These are phyloP conservation scores for Archilochus colubris DNA, from an alignment of 2,113 vertebrate species.

Conservation along the genomic window DNA sequence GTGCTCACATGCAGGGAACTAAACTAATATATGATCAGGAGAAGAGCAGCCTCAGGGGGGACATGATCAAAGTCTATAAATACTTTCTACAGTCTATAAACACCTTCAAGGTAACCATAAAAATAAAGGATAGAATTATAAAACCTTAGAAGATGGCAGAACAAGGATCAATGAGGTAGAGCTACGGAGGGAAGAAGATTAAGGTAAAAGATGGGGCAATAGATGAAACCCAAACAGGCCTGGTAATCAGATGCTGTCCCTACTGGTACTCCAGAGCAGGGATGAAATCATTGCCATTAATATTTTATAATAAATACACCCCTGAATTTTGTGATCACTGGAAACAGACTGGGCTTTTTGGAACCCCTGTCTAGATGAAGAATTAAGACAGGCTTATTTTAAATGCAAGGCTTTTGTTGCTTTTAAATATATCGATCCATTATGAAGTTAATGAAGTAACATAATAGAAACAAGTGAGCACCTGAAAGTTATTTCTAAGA, in stretches of 20 bases:
- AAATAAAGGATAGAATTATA: conserved; percentile 59
- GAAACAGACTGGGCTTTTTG: conserved; percentile 20
- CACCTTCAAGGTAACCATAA: conserved; percentile 58
- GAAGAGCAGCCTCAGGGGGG: conserved; percentile 4
- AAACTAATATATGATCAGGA: conserved; percentile 5
- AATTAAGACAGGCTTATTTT: background rate
- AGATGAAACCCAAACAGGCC: background rate
- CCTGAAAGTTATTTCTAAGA: background rate
- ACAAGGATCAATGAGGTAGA: conserved; percentile 30
- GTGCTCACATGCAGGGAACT: background rate
- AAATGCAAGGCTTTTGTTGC: background rate
- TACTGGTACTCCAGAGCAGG: background rate
- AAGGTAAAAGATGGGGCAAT: background rate
- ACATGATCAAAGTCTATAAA: conserved; percentile 55
- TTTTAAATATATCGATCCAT: background rate
- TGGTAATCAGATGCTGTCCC: background rate
- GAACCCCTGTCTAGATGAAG: conserved; percentile 32
- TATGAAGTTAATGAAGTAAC: background rate
- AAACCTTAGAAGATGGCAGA: conserved; percentile 1
- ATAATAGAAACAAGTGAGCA: background rate
- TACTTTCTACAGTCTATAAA: conserved; percentile 55
- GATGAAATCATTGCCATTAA: background rate
- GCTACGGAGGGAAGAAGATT: background rate
- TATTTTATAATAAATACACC: conserved; percentile 11
- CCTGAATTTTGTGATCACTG: background rate